Base-by-base conservation (phyloP, 2,113 vertebrate genomes). In the Micromys minutus region DNA sequence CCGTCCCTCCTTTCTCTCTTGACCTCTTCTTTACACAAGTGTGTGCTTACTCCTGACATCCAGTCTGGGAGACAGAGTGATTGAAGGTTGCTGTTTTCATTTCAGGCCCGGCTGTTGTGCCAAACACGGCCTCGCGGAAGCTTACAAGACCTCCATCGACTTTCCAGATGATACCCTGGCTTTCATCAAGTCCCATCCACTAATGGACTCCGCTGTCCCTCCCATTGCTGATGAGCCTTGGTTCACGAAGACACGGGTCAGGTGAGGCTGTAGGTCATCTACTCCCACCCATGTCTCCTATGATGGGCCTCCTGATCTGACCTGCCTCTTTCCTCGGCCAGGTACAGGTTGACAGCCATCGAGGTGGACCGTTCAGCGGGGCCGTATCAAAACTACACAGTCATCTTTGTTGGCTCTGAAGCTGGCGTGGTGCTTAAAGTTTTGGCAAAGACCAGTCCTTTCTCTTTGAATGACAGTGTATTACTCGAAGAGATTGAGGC, bases 171-270 rank as follows among this genome's bases (percentile, higher is more conserved):
- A 99, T 96, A 99, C 99, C 0, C 98, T 99, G 93, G 98, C 99
- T 86, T 99, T 99, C 98, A 99, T 99, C 98, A 99, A 99, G 97
- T 99, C 99, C 89, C 99, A 99, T 97, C 99, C 99, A 9, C 98
- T 99, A 94, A 99, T 99, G 99, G 99, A 99, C 97, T 98, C 98
- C 31, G 99, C 99, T 0, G 99, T 99, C 87, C 99, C 99, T 0
- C 99, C 99, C 31, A 98, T 99, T 15, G 98, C 98, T 24, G 99
- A 99, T 2, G 99, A 99, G 97, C 99, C 99, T 15, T 99, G 99
- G 99, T 99, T 99, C 98, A 99, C 99, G 55, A 99, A 99, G 98
- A 99, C 99, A 8, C 99, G 99, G 59, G 99, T 99, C 98, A 99
- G 99, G 99, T 99, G 98, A 90, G 97, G 22, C 22, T 3, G 1